Conservation (phyloP, 2,797 vertebrate genomes). For the Diglossa cyanea region DNA sequence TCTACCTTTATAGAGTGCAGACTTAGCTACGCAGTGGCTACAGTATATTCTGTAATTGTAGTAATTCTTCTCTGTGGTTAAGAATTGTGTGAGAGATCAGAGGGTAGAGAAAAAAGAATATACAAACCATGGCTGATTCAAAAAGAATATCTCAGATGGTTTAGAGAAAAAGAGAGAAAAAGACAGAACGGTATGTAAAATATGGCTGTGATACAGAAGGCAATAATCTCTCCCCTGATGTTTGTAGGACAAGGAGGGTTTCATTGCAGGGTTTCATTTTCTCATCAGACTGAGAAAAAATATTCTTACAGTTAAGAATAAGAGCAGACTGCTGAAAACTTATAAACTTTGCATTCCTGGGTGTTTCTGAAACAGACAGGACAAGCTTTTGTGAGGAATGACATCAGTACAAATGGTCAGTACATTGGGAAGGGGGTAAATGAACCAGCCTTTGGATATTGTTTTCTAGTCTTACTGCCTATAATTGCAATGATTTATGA, state of each 20-base stretch:
- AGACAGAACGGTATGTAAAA: neutral
- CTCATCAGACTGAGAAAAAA: neutral
- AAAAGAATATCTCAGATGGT: neutral
- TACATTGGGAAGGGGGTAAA: neutral
- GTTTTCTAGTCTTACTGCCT: neutral
- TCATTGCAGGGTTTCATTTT: neutral
- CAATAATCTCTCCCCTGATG: neutral
- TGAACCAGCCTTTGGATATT: neutral
- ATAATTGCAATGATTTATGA: conserved; percentile 26
- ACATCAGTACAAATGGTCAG: neutral
- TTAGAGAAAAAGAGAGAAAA: neutral
- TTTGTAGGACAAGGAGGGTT: neutral
- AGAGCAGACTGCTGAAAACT: neutral
- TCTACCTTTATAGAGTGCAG: neutral
- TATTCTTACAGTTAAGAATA: neutral
- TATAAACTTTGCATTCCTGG: neutral
- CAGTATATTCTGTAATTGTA: neutral
- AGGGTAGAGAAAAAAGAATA: neutral
- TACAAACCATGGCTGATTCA: neutral
- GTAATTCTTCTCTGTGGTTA: neutral
- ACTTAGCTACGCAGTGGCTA: neutral
- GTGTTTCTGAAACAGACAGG: neutral
- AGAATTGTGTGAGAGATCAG: neutral
- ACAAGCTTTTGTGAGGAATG: neutral
- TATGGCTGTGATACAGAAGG: neutral